Evolutionary conservation across 2,888 invertebrate genomes (phyloP).

Genomic region (Neelides folsomi): DNA sequence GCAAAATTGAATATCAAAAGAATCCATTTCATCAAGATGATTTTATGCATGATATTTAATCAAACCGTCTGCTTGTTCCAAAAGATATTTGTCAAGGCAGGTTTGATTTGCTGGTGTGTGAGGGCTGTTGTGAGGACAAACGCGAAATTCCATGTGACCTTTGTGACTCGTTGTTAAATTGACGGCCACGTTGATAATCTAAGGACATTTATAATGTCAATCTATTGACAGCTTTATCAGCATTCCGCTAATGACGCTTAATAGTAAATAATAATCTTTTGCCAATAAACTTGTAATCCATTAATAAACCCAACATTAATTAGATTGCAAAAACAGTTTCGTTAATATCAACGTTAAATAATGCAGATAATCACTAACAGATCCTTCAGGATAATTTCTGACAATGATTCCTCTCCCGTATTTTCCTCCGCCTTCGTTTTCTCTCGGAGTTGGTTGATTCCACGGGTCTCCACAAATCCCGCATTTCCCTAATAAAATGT

Average conservation of each 20-base stretch:
- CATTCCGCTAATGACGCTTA: no score
- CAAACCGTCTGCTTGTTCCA: conserved; percentile 2
- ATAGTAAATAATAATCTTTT: no score
- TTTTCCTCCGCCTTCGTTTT: conserved; percentile 76
- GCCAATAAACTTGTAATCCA: no score
- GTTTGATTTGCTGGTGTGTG: conserved; percentile 61
- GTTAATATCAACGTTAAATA: no score
- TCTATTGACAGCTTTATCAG: not conserved
- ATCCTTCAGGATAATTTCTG: conserved; percentile 65
- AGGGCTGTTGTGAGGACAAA: conserved; percentile 77
- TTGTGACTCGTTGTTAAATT: conserved; percentile 80
- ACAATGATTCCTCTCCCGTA: conserved; percentile 74
- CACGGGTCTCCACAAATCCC: conserved; percentile 71
- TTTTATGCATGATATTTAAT: not conserved
- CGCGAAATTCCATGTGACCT: conserved; percentile 68
- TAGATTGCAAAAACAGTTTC: no score
- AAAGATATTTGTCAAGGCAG: conserved; percentile 57
- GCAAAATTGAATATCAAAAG: conserved; percentile 1
- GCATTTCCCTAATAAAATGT: conserved; percentile 8
- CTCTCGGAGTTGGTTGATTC: conserved; percentile 54
- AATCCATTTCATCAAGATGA: conserved; percentile 5
- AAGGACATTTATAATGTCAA: conserved; percentile 19
- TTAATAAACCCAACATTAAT: no score
- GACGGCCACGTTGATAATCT: conserved; percentile 72
- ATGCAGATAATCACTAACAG: conserved; percentile 47